A percentile compares a stretch with the other conserved stretches of the same genome.
Evolutionary conservation across 2,888 invertebrate genomes (phyloP).

Genomic region (Pseudanteris insignis): DNA sequence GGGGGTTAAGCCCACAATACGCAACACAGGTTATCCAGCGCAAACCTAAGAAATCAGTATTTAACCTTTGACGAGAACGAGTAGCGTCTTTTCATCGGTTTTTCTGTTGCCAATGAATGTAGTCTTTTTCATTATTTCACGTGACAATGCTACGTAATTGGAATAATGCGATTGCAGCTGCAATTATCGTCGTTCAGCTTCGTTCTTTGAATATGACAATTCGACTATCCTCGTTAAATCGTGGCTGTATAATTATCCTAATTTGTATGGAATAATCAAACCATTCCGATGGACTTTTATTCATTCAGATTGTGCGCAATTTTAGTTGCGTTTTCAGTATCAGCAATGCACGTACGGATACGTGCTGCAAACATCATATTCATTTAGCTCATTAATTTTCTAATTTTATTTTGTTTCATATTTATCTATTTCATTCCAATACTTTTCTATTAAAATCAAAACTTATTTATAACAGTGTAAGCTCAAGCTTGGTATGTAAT

Average conservation of each 20-base stretch:
- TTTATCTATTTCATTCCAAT: too few relatives aligned
- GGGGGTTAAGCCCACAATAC: conserved; percentile 4
- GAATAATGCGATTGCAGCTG: conserved; percentile 10
- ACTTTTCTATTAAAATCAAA: too few relatives aligned
- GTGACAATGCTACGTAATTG: not conserved
- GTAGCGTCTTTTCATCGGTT: not conserved
- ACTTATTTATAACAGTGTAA: too few relatives aligned
- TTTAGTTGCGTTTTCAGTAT: too few relatives aligned
- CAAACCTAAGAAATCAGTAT: not conserved
- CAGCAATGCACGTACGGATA: too few relatives aligned
- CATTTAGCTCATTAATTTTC: too few relatives aligned
- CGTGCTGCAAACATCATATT: too few relatives aligned
- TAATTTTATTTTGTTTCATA: too few relatives aligned
- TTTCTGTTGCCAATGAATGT: not conserved
- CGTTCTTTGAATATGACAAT: conserved; percentile 7
- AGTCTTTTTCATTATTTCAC: not conserved
- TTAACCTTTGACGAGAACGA: not conserved
- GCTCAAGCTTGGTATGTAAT: too few relatives aligned
- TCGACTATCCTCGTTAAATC: conserved; percentile 5
- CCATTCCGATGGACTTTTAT: too few relatives aligned
- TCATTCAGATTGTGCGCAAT: too few relatives aligned
- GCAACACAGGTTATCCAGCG: conserved; percentile 8
- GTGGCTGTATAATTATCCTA: conserved; percentile 1
- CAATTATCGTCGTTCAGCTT: conserved; percentile 17
- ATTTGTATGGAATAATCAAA: too few relatives aligned